Evolutionary conservation across 92 coral and sea anemone genomes (phyloP).

Genomic region (Zoanthus solanderi): DNA sequence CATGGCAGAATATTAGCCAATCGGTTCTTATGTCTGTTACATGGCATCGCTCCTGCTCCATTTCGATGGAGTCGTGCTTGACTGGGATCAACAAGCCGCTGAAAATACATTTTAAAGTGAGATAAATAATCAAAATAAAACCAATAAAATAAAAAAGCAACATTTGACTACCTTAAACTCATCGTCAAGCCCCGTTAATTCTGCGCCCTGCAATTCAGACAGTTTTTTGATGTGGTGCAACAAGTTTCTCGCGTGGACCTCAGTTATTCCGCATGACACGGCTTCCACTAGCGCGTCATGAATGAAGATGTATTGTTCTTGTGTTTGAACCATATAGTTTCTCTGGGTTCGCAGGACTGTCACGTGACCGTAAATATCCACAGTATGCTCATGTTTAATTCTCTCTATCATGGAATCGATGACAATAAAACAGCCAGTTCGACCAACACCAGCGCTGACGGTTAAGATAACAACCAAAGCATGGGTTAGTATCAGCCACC

Average conservation of each 20-base stretch:
- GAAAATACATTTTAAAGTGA: neutral
- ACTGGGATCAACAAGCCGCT: constrained; percentile 77
- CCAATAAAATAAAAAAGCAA: neutral
- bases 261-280: constrained; percentile 93
- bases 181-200: constrained; percentile 84
- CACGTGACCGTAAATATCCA: constrained; percentile 98
- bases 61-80: constrained; percentile 81
- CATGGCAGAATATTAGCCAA: constrained; percentile 94
- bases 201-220: constrained; percentile 82
- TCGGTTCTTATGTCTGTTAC: constrained; percentile 92
- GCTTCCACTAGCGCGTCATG: constrained; percentile 95
- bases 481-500: neutral
- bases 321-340: constrained; percentile 94
- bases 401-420: constrained; percentile 98
- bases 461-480: neutral
- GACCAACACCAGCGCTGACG: constrained; percentile 95
- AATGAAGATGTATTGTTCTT: constrained; percentile 93
- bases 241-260: constrained; percentile 93
- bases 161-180: constrained; percentile 76
- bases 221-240: constrained; percentile 88
- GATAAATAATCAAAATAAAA: neutral
- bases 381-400: constrained; percentile 94
- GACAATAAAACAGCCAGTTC: constrained; percentile 95
- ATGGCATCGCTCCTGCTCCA: constrained; percentile 77
- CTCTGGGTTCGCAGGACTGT: constrained; percentile 95